Percentiles rank a stretch among this genome's conserved stretches.
phyloP scores from a whole-genome alignment of 2,113 vertebrate genomes.

The Crotalus viridis region DNA sequence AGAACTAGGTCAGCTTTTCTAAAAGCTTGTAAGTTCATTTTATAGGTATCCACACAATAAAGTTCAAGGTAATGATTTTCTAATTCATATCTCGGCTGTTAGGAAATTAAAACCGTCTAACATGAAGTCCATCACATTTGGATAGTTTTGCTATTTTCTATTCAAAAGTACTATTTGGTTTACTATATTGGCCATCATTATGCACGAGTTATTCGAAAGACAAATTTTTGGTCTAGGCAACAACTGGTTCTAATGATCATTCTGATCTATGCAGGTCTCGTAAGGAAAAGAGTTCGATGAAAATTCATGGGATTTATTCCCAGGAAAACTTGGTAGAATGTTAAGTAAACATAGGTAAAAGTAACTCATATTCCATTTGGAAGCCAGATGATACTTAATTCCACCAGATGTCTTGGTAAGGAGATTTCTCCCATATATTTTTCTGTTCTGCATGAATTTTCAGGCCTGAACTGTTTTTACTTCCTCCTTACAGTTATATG shows the following conservation, averaged over 20 bases:
- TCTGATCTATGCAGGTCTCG: background rate
- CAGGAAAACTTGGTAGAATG: background rate
- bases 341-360: background rate
- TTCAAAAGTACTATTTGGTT: background rate
- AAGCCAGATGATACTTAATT: background rate
- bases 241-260: background rate
- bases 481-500: background rate
- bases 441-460: background rate
- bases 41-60: background rate
- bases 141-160: background rate
- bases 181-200: background rate
- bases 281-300: background rate
- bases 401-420: background rate
- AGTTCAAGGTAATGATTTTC: background rate
- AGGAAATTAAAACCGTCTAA: background rate
- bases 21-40: background rate
- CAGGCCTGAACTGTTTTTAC: background rate
- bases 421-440: background rate
- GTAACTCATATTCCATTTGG: background rate
- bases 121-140: background rate
- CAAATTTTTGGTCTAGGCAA: background rate
- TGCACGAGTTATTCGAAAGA: background rate
- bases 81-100: background rate
- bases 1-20: background rate
- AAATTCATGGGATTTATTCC: background rate